Base-by-base conservation (phyloP, 2,888 invertebrate genomes). In the Yponomeuta sedellus region DNA sequence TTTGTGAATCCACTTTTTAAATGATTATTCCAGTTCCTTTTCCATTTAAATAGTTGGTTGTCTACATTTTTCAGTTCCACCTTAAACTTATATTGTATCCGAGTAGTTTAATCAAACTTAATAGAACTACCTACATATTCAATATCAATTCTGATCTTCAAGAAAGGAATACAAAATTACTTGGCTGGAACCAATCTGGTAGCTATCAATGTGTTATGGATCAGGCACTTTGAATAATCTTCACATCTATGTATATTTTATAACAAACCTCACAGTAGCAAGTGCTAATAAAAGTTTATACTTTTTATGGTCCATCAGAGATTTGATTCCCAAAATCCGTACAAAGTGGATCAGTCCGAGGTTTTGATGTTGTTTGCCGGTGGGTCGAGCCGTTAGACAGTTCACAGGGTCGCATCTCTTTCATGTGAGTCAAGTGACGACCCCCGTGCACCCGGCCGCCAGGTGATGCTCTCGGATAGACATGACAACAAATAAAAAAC, bases 391-490 rank as follows among this genome's bases (percentile, higher is more conserved):
- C 84, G 87, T 85, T 83, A 80, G 78, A 73, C 70, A 57, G 81
- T 88, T 86, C 87, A 81, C 88, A 88, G 82, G 85, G 79, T 73
- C 79, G 81, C 88, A 89, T 88, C 90, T 90, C 89, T 89, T 88
- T 87, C 82, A 82, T 77, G 75, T 2, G 86, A 87, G 89, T 88
- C 90, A 89, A 89, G 90, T 89, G 90, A 88, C 83, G 86, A 78
- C 77, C 81, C 86, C 88, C 83, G 82, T 84, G 83, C 82, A 67
- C 52, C 70, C 68, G 83, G 78, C 76, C 72, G 77, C 89, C 90
- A 88, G 89, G 89, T 88, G 89, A 87, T 79, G 77, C 74, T 72
- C 67, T 69, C 69, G 67, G 67, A 19, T 44, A 52, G 16, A 57
- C 44, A 67, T 66, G 64, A 19, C 71, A 70, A 70, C 64, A 66